Percentiles rank a stretch among this genome's conserved stretches.
Evolutionary conservation across 30 jellyfish, hydroid and myxozoan genomes (phyloP).

Genomic region (Clytia hemisphaerica): DNA sequence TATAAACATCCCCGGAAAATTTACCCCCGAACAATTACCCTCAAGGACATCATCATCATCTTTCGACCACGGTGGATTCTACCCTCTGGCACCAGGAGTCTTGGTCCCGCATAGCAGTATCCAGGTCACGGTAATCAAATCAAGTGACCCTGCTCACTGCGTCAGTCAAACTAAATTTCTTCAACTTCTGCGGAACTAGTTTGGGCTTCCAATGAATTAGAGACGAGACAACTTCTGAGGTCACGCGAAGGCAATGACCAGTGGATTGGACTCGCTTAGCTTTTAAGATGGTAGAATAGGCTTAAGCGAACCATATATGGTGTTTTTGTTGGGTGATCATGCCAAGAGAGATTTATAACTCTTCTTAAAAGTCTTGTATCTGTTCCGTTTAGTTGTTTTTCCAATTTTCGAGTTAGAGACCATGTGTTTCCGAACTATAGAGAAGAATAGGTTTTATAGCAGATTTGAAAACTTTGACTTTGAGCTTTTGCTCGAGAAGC

Average conservation of each 20-base stretch:
- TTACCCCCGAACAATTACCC: too few species aligned
- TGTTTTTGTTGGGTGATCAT: too few species aligned
- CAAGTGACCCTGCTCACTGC: neutral
- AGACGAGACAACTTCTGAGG: neutral
- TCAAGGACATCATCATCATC: constrained; percentile 3
- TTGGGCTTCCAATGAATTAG: neutral
- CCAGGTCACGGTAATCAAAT: neutral
- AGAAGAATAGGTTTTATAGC: neutral
- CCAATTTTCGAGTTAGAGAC: too few species aligned
- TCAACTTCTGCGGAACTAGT: neutral
- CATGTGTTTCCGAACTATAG: too few species aligned
- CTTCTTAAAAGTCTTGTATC: too few species aligned
- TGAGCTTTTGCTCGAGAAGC: neutral
- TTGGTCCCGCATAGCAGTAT: constrained; percentile 4
- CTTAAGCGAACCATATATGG: too few species aligned
- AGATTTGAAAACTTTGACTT: neutral
- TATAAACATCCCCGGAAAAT: too few species aligned
- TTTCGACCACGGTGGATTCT: neutral
- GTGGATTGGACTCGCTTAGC: neutral
- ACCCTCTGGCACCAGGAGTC: constrained; percentile 1
- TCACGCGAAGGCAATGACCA: neutral
- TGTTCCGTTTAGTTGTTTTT: too few species aligned
- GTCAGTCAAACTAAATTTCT: neutral
- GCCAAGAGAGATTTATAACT: too few species aligned
- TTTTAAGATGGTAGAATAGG: neutral